Base-by-base conservation (phyloP, 2,113 vertebrate genomes). In the Geothlypis trichas region DNA sequence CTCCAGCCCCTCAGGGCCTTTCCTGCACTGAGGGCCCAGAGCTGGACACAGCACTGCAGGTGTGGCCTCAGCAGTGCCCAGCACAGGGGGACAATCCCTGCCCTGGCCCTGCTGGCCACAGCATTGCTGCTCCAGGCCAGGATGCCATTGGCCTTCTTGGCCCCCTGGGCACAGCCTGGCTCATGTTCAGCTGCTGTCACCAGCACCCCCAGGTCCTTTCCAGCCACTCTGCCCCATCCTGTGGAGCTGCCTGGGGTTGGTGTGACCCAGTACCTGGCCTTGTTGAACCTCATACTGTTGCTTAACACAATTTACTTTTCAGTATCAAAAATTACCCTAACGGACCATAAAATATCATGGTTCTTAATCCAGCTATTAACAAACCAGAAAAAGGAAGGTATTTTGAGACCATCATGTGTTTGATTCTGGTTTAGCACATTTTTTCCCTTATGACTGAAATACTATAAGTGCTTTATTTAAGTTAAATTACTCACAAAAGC, bases 161-260 rank as follows among this genome's bases (percentile, higher is more conserved):
- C 67, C 51, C 12, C 59, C 76, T 73, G 59, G 67, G 59, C 42
- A 73, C 42, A 49, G 0, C 22, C 76, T 65, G 42, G 10, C 17
- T 80, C 59, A 19, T 22, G 14, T 58, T 13, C 24, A 62, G 28
- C 5, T 5, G 4, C 42, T 66, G 31, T 9, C 46, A 58, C 26
- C 59, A 44, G 51, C 42, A 42, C 14, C 8, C 33, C 49, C 49
- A 27, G 49, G 1, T 51, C 24, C 49, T 27, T 61, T 52, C 19
- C 52, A 81, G 39, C 27, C 44, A 0, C 37, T 74, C 33, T 33
- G 15, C 0, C 15, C 52, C 37, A 52, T 44, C 12, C 68, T 66
- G 37, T 41, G n/a, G 10, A 0, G 0, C 22, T 58, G 35, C 27
- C n/a, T 58, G 22, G 15, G 17, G 15, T 0, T 57, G 17, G 3